These are phyloP conservation scores for Micronycteris hirsuta DNA, from an alignment of 2,113 vertebrate genomes.

Conservation along the genomic window DNA sequence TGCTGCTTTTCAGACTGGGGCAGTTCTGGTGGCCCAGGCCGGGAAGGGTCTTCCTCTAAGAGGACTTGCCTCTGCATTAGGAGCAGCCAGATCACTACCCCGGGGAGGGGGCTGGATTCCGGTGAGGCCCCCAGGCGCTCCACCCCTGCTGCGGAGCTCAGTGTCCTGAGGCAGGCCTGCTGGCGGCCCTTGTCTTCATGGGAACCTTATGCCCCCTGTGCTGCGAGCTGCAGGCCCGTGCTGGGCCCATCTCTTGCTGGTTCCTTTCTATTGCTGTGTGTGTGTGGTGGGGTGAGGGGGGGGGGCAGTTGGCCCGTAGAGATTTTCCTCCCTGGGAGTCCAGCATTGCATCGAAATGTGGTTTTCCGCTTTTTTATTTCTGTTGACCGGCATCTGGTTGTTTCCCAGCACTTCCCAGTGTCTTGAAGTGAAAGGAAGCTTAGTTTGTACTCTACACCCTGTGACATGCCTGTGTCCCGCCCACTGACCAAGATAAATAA, in stretches of 20 bases:
- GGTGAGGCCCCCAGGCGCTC: background rate
- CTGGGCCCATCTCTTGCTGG: background rate
- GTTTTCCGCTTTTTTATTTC: too few relatives aligned
- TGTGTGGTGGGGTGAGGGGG: fast-evolving
- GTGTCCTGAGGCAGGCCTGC: too few relatives aligned
- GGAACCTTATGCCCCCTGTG: background rate
- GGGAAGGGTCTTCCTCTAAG: too few relatives aligned
- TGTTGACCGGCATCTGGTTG: too few relatives aligned
- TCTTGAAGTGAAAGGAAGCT: background rate
- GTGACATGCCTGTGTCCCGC: background rate
- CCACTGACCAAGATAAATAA: too few relatives aligned
- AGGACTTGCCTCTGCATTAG: background rate
- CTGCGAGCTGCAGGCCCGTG: background rate
- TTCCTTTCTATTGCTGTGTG: background rate
- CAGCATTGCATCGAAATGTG: background rate
- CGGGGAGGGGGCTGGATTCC: background rate
- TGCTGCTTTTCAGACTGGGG: background rate
- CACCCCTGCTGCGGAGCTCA: fast-evolving
- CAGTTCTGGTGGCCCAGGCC: fast-evolving
- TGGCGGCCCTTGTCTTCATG: fast-evolving
- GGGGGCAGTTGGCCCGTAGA: too few relatives aligned
- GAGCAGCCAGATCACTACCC: background rate
- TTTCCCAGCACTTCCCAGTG: background rate
- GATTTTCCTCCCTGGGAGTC: background rate
- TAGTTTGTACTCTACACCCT: background rate